Percentiles rank a stretch among this genome's conserved stretches.
Conservation (phyloP, 2,888 invertebrate species). For the Polyommatus iphigenia region DNA sequence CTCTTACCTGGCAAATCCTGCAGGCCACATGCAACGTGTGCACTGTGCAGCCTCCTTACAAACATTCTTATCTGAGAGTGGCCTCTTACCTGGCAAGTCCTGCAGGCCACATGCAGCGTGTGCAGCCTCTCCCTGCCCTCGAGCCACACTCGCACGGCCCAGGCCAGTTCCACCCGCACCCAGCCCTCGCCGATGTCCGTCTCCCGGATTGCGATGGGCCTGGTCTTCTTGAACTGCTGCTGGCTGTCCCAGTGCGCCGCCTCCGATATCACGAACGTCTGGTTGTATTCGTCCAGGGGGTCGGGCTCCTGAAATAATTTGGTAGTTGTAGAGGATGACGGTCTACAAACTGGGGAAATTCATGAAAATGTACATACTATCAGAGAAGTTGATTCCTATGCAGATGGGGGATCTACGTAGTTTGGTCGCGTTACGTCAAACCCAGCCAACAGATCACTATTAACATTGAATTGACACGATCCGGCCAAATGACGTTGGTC, state of each 20-base stretch:
- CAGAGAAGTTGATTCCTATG: too few species aligned
- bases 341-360: too few species aligned
- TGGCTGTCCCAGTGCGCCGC: conserved; percentile 87
- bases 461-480: too few species aligned
- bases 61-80: too few species aligned
- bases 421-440: too few species aligned
- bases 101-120: conserved; percentile 88
- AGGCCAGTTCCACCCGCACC: conserved; percentile 89
- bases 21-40: conserved; percentile 89
- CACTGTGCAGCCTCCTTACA: conserved; percentile 68
- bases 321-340: background rate
- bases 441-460: too few species aligned
- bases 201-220: conserved; percentile 88
- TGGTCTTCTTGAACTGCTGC: conserved; percentile 87
- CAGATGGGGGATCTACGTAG: too few species aligned
- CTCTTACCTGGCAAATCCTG: conserved; percentile 83
- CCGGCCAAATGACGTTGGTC: too few species aligned
- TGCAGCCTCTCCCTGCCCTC: conserved; percentile 84
- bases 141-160: conserved; percentile 88
- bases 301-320: conserved; percentile 72
- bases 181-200: conserved; percentile 89
- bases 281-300: conserved; percentile 83
- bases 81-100: conserved; percentile 82
- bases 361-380: too few species aligned
- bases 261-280: conserved; percentile 89